A percentile compares a stretch with the other conserved stretches of the same genome.
Evolutionary conservation across 1,140 invertebrate genomes (phyloP).

Genomic region (Brachionus paranguensis): DNA sequence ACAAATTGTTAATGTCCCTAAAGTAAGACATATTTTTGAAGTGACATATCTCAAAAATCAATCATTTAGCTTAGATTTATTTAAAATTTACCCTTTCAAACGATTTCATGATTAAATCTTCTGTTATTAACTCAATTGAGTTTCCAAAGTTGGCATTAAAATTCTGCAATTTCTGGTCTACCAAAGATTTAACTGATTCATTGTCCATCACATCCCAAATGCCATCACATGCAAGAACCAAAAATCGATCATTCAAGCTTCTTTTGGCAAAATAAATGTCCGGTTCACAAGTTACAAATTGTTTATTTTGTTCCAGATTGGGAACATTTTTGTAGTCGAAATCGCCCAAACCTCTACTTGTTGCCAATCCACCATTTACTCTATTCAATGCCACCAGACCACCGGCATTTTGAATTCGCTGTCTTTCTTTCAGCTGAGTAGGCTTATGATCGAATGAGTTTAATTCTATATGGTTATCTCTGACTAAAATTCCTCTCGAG

Average conservation of each 20-base stretch:
- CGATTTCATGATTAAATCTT: slow-evolving; percentile 88
- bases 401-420: slow-evolving; percentile 73
- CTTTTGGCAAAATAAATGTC: slow-evolving; percentile 76
- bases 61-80: not conserved
- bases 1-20: too few relatives aligned
- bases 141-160: slow-evolving; percentile 80
- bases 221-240: slow-evolving; percentile 92
- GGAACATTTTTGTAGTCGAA: slow-evolving; percentile 91
- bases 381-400: slow-evolving; percentile 93
- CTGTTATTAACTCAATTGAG: slow-evolving; percentile 92
- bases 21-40: too few relatives aligned
- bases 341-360: slow-evolving; percentile 91
- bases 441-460: slow-evolving; percentile 94
- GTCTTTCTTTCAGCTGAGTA: slow-evolving; percentile 73
- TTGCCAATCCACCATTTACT: slow-evolving; percentile 87
- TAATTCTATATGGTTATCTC: slow-evolving; percentile 72
- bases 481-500: slow-evolving; percentile 77
- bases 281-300: slow-evolving; percentile 92
- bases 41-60: not conserved
- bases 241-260: slow-evolving; percentile 89
- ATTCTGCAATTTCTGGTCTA: slow-evolving; percentile 76
- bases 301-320: slow-evolving; percentile 74
- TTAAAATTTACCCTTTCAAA: slow-evolving; percentile 15
- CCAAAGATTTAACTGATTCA: slow-evolving; percentile 77
- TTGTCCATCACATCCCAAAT: slow-evolving; percentile 98